Base-by-base conservation (phyloP, 2,797 vertebrate species). In the Phalloptychus januarius region DNA sequence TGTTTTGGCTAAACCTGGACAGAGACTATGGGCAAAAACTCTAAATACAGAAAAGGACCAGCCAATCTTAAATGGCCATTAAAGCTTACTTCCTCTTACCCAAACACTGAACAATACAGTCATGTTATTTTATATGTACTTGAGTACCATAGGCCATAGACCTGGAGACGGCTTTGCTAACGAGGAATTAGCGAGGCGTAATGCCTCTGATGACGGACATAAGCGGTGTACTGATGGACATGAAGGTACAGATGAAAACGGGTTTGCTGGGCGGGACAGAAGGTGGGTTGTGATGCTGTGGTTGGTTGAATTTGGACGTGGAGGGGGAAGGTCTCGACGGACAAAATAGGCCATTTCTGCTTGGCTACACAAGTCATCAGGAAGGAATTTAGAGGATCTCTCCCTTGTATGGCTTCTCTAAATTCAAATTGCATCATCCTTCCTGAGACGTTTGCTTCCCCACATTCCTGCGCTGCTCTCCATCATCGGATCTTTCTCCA, bases 201-300 rank as follows among this genome's bases (percentile, higher is more conserved):
- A 94, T 79, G 78, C 46, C 83, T 36, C 36, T 91, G 89, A 90
- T 93, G 91, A 94, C 90, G 92, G 92, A 94, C 90, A 81, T 61
- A 85, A 75, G 73, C 0, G 81, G 86, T 87, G 92, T 89, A 89
- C 85, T 90, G 91, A 93, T 91, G 81, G 89, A 92, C 87, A 79
- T n/a, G 75, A 69, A n/a, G 25, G 45, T 91, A 58, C 86, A 88
- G 86, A 90, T 89, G 86, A 92, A 75, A 84, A 90, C 79, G 42
- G 50, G 54, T 77, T 52, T 48, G 65, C 50, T 75, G 74, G 82
- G 72, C 0, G 4, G 58, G 40, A 48, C 36, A 44, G 15, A 79
- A 79, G 58, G 77, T 45, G 79, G 70, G 77, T 87, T 76, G 67
- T 76, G 82, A 81, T 77, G 70, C 38, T 75, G 25, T 13, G 20